Evolutionary conservation across 2,888 invertebrate species (phyloP).

Genomic region (Mimachlamys varia): DNA sequence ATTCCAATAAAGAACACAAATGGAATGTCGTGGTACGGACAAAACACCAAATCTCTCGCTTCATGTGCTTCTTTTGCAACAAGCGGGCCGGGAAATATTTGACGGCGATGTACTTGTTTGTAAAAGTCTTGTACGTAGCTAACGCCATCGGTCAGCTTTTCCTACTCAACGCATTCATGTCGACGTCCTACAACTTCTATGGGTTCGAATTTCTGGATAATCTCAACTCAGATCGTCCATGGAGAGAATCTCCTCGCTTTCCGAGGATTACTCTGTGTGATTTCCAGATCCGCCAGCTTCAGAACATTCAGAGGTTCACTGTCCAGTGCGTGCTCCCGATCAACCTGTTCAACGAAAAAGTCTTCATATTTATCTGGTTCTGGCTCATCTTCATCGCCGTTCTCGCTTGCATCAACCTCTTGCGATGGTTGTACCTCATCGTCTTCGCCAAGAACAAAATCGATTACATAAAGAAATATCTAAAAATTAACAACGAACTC

Average conservation of each 20-base stretch:
- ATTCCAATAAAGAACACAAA: constrained; percentile 69
- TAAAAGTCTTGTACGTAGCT: constrained; percentile 73
- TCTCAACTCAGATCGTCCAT: constrained; percentile 59
- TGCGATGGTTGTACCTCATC: constrained; percentile 68
- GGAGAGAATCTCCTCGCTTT: constrained; percentile 69
- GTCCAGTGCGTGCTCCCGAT: constrained; percentile 76
- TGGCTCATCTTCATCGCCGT: constrained; percentile 71
- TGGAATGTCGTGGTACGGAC: constrained; percentile 68
- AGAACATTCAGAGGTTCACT: constrained; percentile 72
- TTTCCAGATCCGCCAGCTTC: constrained; percentile 73
- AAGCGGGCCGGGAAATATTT: constrained; percentile 76
- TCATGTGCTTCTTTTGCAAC: constrained; percentile 72
- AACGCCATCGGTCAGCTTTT: constrained; percentile 79
- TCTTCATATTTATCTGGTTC: constrained; percentile 76
- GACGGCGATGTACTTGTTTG: constrained; percentile 73
- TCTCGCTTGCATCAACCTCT: constrained; percentile 64
- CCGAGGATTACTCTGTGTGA: constrained; percentile 75
- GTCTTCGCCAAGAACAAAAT: constrained; percentile 65
- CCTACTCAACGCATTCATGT: constrained; percentile 75
- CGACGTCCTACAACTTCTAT: constrained; percentile 72
- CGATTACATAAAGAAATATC: constrained; percentile 71
- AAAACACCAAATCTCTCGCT: constrained; percentile 66
- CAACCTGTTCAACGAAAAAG: constrained; percentile 77
- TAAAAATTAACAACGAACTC: constrained; percentile 70
- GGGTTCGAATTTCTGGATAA: constrained; percentile 74